These are phyloP conservation scores for Plebejus melissa DNA, from an alignment of 2,888 invertebrate genomes.

Conservation along the genomic window DNA sequence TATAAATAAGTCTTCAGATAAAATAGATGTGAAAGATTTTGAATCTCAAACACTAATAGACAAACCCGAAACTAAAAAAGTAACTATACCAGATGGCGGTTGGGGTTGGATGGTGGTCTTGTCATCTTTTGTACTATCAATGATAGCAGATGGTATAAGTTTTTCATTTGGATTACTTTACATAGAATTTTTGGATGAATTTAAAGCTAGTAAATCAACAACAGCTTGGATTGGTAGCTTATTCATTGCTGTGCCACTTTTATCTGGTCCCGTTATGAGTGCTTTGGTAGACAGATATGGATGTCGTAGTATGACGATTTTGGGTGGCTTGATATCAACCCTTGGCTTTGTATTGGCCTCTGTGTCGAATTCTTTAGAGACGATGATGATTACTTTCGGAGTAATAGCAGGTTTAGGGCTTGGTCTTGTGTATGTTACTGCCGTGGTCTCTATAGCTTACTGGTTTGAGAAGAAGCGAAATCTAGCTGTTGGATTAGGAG, in stretches of 20 bases:
- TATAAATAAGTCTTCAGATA: conserved; percentile 43
- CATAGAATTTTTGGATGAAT: conserved; percentile 89
- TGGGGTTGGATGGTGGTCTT: conserved; percentile 95
- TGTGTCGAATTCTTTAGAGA: conserved; percentile 84
- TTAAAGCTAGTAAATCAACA: conserved; percentile 88
- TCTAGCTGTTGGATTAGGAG: conserved; percentile 91
- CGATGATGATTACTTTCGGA: conserved; percentile 92
- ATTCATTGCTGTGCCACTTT: conserved; percentile 92
- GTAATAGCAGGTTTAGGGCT: conserved; percentile 90
- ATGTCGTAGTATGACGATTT: conserved; percentile 86
- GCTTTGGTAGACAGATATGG: conserved; percentile 92
- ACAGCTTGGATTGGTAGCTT: conserved; percentile 95
- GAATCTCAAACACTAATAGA: conserved; percentile 39
- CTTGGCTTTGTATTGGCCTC: conserved; percentile 88
- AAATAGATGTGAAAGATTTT: conserved; percentile 46
- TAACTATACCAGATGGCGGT: conserved; percentile 87
- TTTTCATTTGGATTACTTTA: conserved; percentile 95
- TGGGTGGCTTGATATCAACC: conserved; percentile 85
- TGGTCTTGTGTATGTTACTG: conserved; percentile 91
- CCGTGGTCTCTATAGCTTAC: conserved; percentile 94
- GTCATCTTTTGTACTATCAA: conserved; percentile 90
- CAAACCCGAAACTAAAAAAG: conserved; percentile 50
- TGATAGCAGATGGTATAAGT: conserved; percentile 95
- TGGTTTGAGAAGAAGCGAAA: conserved; percentile 94
- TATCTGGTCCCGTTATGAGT: conserved; percentile 91